Conservation (phyloP, 2,797 vertebrate genomes). For the Lutjanus argentimaculatus region DNA sequence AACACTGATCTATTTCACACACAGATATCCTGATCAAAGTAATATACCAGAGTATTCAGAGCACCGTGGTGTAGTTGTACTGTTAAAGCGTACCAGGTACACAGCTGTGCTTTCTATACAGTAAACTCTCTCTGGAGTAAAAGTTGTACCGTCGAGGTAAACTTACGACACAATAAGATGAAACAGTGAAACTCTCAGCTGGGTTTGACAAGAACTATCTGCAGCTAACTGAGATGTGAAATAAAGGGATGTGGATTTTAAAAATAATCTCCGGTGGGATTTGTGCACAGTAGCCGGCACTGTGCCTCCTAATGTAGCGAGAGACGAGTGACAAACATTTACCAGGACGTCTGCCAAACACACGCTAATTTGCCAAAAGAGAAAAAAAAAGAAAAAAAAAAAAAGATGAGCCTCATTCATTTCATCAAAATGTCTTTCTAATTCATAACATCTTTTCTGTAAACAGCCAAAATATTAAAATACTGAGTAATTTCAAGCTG, state of each 20-base stretch:
- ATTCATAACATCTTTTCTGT: not conserved
- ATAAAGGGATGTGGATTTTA: not conserved
- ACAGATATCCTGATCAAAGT: not conserved
- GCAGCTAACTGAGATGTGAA: not conserved
- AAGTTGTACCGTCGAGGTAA: constrained; percentile 14
- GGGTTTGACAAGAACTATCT: not conserved
- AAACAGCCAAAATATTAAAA: constrained; percentile 3
- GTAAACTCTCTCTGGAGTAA: constrained; percentile 11
- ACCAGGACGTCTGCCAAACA: not conserved
- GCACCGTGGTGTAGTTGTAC: not conserved
- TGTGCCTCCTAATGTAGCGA: constrained; percentile 2
- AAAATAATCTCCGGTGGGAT: not conserved
- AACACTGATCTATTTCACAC: not conserved
- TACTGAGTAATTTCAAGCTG: not conserved
- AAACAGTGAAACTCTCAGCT: not conserved
- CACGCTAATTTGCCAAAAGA: not conserved
- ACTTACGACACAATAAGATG: constrained; percentile 9
- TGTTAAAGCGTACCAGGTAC: not conserved
- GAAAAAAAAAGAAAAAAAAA: not conserved
- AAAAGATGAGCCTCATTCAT: not conserved
- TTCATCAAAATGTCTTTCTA: not conserved
- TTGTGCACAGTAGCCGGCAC: constrained; percentile 37
- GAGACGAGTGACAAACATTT: not conserved
- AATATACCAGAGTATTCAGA: constrained; percentile 2
- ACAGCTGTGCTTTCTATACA: not conserved